Base-by-base conservation (phyloP, 2,797 vertebrate genomes). In the Hyperoplus lanceolatus region DNA sequence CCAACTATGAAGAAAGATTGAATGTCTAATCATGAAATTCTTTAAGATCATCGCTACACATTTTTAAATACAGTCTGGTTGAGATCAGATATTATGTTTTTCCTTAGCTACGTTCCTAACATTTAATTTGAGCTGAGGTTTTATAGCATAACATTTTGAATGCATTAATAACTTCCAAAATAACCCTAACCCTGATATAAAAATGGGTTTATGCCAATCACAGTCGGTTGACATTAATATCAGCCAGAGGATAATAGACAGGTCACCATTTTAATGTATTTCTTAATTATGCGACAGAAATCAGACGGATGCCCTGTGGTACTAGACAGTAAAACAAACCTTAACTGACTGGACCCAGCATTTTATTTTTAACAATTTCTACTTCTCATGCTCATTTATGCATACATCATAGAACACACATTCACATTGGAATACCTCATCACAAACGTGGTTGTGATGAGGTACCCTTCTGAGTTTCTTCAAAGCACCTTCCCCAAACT, bases 381-480 rank as follows among this genome's bases (percentile, higher is more conserved):
- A 8, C 4, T 2, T 41, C 58, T 14, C n/a, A n/a, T 16, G 13
- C 15, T 4, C 13, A 49, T 18, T 4, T 18, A 18, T 12, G 5
- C 5, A 4, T 39, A n/a, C 43, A 42, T 29, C 45, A 56, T 8
- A 16, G 6, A 12, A n/a, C 36, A 48, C 29, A 29, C 15, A 29
- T 6, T 6, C 8, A 10, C 18, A 39, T 38, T n/a, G 12, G 10
- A 11, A 38, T 9, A 36, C 10, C 11, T 46, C 2, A 14, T 53
- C 18, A 10, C 18, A 53, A 4, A 6, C 56, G 54, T 59, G 14
- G 21, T 18, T 59, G 15, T 75, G n/a, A 70, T 53, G 36, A 69
- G 3, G 29, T 29, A 29, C 66, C 61, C 13, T 43, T 60, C 54
- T 41, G 8, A 49, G 7, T 29, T 68, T 45, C 41, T 13, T 21